These are phyloP conservation scores for Galaxias olidus DNA, from an alignment of 2,797 vertebrate species.

Conservation along the genomic window DNA sequence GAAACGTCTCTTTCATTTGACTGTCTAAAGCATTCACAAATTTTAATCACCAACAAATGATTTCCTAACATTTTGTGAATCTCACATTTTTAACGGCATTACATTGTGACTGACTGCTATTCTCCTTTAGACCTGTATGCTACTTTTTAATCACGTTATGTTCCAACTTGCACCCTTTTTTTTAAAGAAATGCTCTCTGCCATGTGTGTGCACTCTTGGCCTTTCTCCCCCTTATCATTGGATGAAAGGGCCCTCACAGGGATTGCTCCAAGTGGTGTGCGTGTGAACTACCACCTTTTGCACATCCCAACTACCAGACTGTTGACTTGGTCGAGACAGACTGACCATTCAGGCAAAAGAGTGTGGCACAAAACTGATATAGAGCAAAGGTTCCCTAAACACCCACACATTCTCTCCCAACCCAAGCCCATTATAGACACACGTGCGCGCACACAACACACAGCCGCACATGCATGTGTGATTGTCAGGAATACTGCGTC, in stretches of 20 bases:
- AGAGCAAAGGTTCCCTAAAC: constrained; percentile 62
- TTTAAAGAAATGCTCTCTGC: background rate
- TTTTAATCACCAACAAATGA: background rate
- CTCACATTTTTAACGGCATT: too few relatives aligned
- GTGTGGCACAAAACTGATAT: constrained; percentile 33
- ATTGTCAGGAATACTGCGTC: too few relatives aligned
- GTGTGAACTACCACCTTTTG: constrained; percentile 7
- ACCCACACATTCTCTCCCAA: constrained; percentile 38
- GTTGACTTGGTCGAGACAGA: constrained; percentile 40
- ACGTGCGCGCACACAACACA: constrained; percentile 28
- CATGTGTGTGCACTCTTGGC: background rate
- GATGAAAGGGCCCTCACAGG: background rate
- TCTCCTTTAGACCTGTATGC: background rate
- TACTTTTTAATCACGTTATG: background rate
- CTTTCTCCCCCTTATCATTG: background rate
- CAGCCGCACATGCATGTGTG: constrained; percentile 17
- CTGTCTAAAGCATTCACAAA: constrained; percentile 19
- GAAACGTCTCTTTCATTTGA: background rate
- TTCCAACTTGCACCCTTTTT: background rate
- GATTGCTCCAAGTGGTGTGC: background rate
- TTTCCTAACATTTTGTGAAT: too few relatives aligned
- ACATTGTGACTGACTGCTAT: background rate
- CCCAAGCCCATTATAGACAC: constrained; percentile 16
- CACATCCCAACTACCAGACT: constrained; percentile 14
- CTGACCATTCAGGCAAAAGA: constrained; percentile 49